Evolutionary conservation across 2,797 vertebrate species (phyloP).

Genomic region (Sebastes nivosus): DNA sequence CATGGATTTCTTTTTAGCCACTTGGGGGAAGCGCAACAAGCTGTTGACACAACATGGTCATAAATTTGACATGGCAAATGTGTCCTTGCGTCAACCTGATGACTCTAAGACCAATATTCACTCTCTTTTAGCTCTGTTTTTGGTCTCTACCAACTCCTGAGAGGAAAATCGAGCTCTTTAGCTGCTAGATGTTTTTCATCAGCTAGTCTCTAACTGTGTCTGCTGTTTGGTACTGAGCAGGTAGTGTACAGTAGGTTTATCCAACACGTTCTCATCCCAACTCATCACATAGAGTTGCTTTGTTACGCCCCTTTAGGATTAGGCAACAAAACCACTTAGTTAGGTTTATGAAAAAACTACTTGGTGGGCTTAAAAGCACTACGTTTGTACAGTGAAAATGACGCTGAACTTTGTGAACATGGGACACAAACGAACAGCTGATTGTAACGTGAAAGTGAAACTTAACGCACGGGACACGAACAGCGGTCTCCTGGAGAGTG

Average conservation of each 20-base stretch:
- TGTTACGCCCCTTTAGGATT: too few relatives aligned
- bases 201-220: background rate
- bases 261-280: background rate
- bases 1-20: background rate
- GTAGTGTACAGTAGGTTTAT: background rate
- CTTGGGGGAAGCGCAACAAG: background rate
- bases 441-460: too few relatives aligned
- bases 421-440: too few relatives aligned
- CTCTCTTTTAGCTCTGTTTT: background rate
- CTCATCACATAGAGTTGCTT: too few relatives aligned
- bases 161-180: background rate
- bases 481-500: too few relatives aligned
- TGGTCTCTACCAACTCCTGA: background rate
- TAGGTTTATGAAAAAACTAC: too few relatives aligned
- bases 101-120: background rate
- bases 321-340: too few relatives aligned
- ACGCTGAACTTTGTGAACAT: too few relatives aligned
- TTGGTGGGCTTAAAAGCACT: too few relatives aligned
- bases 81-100: too few relatives aligned
- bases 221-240: background rate
- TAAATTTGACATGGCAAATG: background rate
- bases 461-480: too few relatives aligned
- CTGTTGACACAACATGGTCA: background rate
- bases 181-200: background rate
- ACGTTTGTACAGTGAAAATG: too few relatives aligned